These are phyloP conservation scores for Vicugna pacos DNA, from an alignment of 2,113 vertebrate species.

Conservation along the genomic window DNA sequence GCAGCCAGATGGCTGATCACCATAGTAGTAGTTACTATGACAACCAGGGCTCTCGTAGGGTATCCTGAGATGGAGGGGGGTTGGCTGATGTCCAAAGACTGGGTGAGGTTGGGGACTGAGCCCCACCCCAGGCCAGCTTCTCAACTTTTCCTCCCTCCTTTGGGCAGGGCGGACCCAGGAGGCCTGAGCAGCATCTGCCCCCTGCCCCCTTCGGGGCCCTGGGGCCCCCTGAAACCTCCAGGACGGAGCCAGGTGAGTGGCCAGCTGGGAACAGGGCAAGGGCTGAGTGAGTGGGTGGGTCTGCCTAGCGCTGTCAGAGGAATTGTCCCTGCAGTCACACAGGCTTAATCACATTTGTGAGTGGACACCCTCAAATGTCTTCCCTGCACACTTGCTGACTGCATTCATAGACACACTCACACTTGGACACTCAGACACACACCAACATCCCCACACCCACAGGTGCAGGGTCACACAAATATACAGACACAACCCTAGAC, in stretches of 20 bases:
- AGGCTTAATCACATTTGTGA: neutral
- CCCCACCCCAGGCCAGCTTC: conserved; percentile 41
- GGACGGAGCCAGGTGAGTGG: conserved; percentile 83
- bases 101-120: neutral
- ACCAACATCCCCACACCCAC: neutral
- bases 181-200: conserved; percentile 75
- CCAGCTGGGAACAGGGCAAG: neutral
- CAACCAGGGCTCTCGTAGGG: conserved; percentile 57
- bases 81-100: conserved; percentile 56
- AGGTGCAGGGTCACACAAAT: neutral
- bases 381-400: neutral
- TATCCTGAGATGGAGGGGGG: conserved; percentile 58
- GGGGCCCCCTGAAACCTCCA: conserved; percentile 80
- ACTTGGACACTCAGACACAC: neutral
- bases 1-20: conserved; percentile 71
- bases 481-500: neutral
- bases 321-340: neutral
- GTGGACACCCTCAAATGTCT: neutral
- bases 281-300: neutral
- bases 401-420: neutral
- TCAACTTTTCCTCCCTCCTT: conserved; percentile 55
- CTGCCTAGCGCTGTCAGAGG: neutral
- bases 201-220: conserved; percentile 80
- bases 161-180: conserved; percentile 76
- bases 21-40: conserved; percentile 69